A percentile compares a stretch with the other conserved stretches of the same genome.
These are phyloP conservation scores for Passerculus sandwichensis DNA, from an alignment of 2,797 vertebrate genomes.

Conservation along the genomic window DNA sequence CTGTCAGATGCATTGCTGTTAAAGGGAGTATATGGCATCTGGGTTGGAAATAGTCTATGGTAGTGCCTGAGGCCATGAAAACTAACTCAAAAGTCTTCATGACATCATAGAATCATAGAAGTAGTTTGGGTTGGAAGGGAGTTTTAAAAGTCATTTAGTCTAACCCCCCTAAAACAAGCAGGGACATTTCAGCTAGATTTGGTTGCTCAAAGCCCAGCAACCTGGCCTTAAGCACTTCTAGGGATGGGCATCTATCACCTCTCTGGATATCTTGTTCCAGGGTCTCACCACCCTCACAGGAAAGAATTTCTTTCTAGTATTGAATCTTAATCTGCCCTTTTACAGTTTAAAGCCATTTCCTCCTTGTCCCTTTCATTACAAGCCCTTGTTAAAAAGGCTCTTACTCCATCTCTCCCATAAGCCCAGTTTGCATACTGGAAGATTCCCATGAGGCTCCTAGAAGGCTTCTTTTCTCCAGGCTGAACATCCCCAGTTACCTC, in stretches of 20 bases:
- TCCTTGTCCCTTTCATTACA: not conserved
- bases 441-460: not conserved
- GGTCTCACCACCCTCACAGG: not conserved
- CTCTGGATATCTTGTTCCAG: not conserved
- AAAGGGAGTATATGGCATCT: not conserved
- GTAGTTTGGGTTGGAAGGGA: not conserved
- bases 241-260: not conserved
- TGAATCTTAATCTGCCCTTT: not conserved
- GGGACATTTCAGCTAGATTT: not conserved
- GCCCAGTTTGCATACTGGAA: not conserved
- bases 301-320: not conserved
- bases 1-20: not conserved
- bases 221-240: not conserved
- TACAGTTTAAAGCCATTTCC: not conserved
- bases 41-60: not conserved
- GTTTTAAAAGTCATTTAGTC: not conserved
- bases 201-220: not conserved
- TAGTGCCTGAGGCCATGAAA: not conserved
- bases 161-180: not conserved
- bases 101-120: not conserved
- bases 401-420: not conserved
- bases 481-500: not conserved
- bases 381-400: too few relatives aligned
- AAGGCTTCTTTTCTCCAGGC: not conserved
- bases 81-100: not conserved